Percentiles rank a stretch among this genome's conserved stretches.
phyloP scores from a whole-genome alignment of 2,797 vertebrate genomes.

The Pseudochromis fuscus region DNA sequence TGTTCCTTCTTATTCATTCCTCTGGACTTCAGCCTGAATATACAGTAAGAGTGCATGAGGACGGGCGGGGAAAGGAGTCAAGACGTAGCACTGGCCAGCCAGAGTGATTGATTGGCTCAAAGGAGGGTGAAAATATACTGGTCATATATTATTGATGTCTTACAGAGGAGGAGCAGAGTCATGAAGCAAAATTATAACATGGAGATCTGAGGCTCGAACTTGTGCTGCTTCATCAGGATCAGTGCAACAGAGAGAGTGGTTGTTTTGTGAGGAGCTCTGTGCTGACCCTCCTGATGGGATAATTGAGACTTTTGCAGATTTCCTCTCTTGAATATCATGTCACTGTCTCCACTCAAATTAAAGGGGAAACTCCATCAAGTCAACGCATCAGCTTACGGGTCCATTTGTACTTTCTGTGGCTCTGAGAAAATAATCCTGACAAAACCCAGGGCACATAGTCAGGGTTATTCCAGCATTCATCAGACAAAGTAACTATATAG shows the following conservation, averaged over 20 bases:
- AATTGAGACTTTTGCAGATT: background rate
- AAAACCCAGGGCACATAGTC: too few species aligned
- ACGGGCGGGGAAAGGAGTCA: constrained; percentile 47
- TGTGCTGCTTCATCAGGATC: background rate
- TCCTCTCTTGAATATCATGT: background rate
- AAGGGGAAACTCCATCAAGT: background rate
- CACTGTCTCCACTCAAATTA: background rate
- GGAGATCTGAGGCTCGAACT: constrained; percentile 31
- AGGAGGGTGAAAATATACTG: constrained; percentile 76
- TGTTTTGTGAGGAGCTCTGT: constrained; percentile 6
- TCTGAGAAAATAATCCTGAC: too few species aligned
- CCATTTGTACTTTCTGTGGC: too few species aligned
- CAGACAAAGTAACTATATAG: too few species aligned
- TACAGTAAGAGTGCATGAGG: constrained; percentile 47
- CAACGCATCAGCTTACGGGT: background rate
- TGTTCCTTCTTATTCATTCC: constrained; percentile 24
- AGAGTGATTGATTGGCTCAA: constrained; percentile 75
- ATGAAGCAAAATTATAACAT: constrained; percentile 47
- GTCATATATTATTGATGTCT: constrained; percentile 78
- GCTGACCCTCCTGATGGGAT: background rate
- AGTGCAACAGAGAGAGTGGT: constrained; percentile 5
- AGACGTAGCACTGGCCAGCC: constrained; percentile 42
- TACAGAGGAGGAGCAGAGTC: constrained; percentile 42
- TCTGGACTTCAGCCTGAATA: constrained; percentile 28
- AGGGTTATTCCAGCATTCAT: too few species aligned